These are phyloP conservation scores for Ichneumoninae sp. DNA, from an alignment of 2,888 invertebrate genomes.

Conservation along the genomic window DNA sequence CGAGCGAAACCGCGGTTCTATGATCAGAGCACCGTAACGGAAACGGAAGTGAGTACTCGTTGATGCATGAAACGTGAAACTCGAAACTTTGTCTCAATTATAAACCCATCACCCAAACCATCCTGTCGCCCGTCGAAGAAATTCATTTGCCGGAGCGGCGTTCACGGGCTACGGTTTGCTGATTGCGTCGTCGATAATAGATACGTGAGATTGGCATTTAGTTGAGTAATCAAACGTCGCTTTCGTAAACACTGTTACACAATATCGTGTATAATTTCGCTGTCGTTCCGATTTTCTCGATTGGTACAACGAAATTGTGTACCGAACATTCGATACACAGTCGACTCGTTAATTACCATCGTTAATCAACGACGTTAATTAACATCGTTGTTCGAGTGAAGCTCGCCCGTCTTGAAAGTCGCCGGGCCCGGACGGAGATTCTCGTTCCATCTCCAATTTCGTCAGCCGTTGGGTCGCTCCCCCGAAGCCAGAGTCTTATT, in stretches of 20 bases:
- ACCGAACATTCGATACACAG: background rate
- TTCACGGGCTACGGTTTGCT: slow-evolving; percentile 34
- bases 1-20: slow-evolving; percentile 67
- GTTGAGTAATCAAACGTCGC: slow-evolving; percentile 1
- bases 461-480: background rate
- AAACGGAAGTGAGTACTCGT: slow-evolving; percentile 70
- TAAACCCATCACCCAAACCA: slow-evolving; percentile 53
- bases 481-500: background rate
- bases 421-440: background rate
- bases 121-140: slow-evolving; percentile 25
- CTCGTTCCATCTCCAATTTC: background rate
- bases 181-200: slow-evolving; percentile 15
- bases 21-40: slow-evolving; percentile 72
- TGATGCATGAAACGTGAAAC: slow-evolving; percentile 76
- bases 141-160: slow-evolving; percentile 31
- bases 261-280: background rate
- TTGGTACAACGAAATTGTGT: no score
- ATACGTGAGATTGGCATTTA: background rate
- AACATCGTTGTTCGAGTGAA: background rate
- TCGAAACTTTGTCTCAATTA: slow-evolving; percentile 79
- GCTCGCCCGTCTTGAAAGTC: background rate
- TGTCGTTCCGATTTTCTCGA: background rate
- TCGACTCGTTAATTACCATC: background rate
- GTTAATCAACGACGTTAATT: slow-evolving; percentile 1
- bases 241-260: background rate